Percentiles rank a stretch among this genome's conserved stretches.
Conservation (phyloP, 2,113 vertebrate genomes). For the Clarias magur region DNA sequence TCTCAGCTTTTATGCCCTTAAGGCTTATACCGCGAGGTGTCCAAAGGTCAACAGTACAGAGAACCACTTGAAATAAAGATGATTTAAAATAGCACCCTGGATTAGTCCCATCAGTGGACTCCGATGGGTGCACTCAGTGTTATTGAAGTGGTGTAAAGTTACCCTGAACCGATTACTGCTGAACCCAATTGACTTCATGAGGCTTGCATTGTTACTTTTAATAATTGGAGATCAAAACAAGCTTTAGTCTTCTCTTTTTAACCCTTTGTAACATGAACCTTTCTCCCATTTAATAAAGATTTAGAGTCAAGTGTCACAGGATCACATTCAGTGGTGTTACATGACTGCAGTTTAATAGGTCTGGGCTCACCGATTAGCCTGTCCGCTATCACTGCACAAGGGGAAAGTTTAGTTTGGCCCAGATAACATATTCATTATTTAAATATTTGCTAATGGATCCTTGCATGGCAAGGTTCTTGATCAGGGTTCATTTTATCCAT, state of each 20-base stretch:
- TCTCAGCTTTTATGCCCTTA: not conserved
- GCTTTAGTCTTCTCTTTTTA: slow-evolving; percentile 46
- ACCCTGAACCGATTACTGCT: slow-evolving; percentile 48
- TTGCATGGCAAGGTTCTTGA: not conserved
- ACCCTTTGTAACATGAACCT: slow-evolving; percentile 40
- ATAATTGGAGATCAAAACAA: slow-evolving; percentile 52
- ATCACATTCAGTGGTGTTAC: slow-evolving; percentile 47
- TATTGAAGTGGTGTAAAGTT: slow-evolving; percentile 39
- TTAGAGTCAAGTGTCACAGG: slow-evolving; percentile 28
- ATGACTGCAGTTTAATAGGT: slow-evolving; percentile 48
- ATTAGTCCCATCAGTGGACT: slow-evolving; percentile 45
- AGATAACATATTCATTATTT: slow-evolving; percentile 52
- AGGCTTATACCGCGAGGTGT: not conserved
- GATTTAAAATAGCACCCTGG: slow-evolving; percentile 17
- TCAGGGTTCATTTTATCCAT: not conserved
- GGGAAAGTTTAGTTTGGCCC: slow-evolving; percentile 52
- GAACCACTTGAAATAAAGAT: slow-evolving; percentile 30
- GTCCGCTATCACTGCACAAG: slow-evolving; percentile 44
- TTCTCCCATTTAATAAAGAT: slow-evolving; percentile 19
- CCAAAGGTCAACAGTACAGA: slow-evolving; percentile 33
- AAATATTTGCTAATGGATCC: slow-evolving; percentile 45
- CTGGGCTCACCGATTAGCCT: slow-evolving; percentile 39
- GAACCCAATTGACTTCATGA: slow-evolving; percentile 49
- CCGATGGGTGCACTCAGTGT: slow-evolving; percentile 1
- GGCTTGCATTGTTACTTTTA: slow-evolving; percentile 47